Evolutionary conservation across 2,797 vertebrate genomes (phyloP).

Genomic region (Miichthys miiuy): DNA sequence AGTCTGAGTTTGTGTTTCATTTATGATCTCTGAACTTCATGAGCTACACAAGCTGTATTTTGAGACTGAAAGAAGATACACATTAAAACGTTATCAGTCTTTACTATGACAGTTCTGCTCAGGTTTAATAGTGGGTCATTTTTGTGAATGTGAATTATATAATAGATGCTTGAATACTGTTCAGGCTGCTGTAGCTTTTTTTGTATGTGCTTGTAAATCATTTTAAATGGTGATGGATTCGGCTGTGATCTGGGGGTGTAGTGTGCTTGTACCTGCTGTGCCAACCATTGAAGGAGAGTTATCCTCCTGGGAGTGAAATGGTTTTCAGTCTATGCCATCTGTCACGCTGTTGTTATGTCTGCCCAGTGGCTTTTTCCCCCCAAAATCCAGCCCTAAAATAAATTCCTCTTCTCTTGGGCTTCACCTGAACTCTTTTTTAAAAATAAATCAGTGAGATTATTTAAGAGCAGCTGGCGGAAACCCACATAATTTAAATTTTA

Average conservation of each 20-base stretch:
- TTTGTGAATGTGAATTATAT: conserved; percentile 17
- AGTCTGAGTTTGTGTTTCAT: too few species aligned
- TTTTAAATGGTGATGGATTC: conserved; percentile 32
- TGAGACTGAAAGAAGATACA: too few species aligned
- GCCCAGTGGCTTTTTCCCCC: neutral
- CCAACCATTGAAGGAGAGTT: conserved; percentile 20
- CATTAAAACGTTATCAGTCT: neutral
- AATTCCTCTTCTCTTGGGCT: neutral
- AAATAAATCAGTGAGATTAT: conserved; percentile 3
- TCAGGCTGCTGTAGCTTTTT: conserved; percentile 5
- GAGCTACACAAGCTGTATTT: too few species aligned
- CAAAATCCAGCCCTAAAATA: neutral
- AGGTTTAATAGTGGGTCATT: neutral
- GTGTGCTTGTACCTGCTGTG: conserved; percentile 39
- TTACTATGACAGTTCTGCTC: neutral
- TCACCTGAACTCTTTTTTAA: conserved; percentile 2
- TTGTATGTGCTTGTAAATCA: conserved; percentile 15
- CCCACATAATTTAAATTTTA: conserved; percentile 16
- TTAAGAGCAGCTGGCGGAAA: conserved; percentile 34
- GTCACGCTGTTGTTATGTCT: conserved; percentile 10
- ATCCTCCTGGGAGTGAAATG: conserved; percentile 21
- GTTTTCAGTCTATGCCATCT: conserved; percentile 22
- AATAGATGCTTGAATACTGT: neutral
- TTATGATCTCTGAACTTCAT: too few species aligned
- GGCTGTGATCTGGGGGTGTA: conserved; percentile 22